Base-by-base conservation (phyloP, 2,888 invertebrate genomes). In the Stenotaenia linearis region DNA sequence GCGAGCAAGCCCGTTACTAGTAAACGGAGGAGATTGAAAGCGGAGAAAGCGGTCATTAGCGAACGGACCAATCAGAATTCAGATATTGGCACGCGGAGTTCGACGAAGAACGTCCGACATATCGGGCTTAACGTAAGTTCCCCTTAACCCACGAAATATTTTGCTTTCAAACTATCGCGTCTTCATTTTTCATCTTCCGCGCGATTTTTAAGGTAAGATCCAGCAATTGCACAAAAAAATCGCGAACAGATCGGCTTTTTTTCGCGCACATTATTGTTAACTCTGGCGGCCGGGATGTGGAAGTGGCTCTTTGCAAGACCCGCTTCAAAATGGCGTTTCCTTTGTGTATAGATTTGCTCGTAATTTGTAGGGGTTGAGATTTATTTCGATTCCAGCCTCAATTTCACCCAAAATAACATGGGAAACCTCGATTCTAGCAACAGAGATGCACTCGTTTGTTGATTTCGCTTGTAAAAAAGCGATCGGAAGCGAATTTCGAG, bases 251-350 rank as follows among this genome's bases (percentile, higher is more conserved):
- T 28, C n/a, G 5, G 69, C 28, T 28, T 69, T 69, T 69, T 69
- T 69, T 25, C 2, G 12, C 28, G 69, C 69, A 28, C 69, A 28
- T 69, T 28, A 25, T 69, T 28, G 3, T 10, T 69, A 28, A 69
- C 28, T 28, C 28, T 28, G n/a, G 69, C 69, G 69, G 69, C 69
- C 69, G 69, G 69, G 69, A 69, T 69, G 69, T 69, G 69, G 69
- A 69, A 69, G 69, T 69, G 69, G 69, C 69, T 69, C n/a, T 15
- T 28, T 6, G 69, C 77, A 77, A 77, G 77, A 50, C 77, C 50
- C 77, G 77, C 40, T 77, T 25, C 77, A 77, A 77, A 40, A 77
- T 77, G 77, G 77, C 77, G 77, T 40, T 77, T 77, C 23, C 77
- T 77, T 77, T 77, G 75, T 75, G 75, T 75, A 35, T 75, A 23